Evolutionary conservation across 2,797 vertebrate species (phyloP).

Genomic region (Taenioides sp.): DNA sequence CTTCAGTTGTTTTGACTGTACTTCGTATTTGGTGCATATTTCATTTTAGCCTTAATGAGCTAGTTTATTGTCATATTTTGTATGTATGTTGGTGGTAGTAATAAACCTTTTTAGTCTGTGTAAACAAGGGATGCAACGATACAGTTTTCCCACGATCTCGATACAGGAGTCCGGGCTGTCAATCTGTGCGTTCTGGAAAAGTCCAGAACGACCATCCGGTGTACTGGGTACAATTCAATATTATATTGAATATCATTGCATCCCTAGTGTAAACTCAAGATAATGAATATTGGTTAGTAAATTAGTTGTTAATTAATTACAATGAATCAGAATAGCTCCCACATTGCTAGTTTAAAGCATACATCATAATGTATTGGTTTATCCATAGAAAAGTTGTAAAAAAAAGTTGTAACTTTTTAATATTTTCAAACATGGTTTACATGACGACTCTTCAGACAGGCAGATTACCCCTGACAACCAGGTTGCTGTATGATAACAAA

Average conservation of each 20-base stretch:
- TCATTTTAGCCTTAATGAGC: neutral
- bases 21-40: neutral
- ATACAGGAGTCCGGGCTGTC: too few relatives aligned
- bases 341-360: neutral
- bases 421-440: neutral
- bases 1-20: slow-evolving; percentile 11
- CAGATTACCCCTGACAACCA: neutral
- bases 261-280: neutral
- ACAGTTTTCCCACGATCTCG: too few relatives aligned
- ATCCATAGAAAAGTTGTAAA: neutral
- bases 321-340: neutral
- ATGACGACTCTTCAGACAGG: neutral
- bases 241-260: too few relatives aligned
- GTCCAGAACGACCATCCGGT: too few relatives aligned
- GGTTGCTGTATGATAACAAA: neutral
- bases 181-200: too few relatives aligned
- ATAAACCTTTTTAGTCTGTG: neutral
- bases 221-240: too few relatives aligned
- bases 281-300: too few relatives aligned
- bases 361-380: neutral
- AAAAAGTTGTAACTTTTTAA: neutral
- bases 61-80: neutral
- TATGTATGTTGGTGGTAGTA: neutral
- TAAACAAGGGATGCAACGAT: neutral
- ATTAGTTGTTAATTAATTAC: neutral